phyloP scores from a whole-genome alignment of 1,140 invertebrate genomes.

The Aphis craccivora region DNA sequence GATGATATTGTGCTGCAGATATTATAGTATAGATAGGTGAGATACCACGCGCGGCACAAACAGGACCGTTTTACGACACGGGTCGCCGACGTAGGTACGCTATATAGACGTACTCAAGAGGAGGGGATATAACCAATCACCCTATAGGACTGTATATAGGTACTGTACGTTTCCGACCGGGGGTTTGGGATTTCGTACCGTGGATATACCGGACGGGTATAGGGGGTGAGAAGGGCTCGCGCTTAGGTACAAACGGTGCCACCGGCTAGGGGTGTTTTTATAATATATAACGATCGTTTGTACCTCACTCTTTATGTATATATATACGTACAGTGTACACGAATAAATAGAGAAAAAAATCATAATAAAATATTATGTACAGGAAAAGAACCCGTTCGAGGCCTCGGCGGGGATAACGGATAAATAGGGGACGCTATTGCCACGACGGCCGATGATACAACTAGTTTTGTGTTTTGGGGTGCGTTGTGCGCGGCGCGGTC shows the following conservation, averaged over 20 bases:
- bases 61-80: background rate
- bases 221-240: no score
- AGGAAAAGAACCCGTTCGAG: conserved; percentile 25
- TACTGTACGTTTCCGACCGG: background rate
- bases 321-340: background rate
- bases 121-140: background rate
- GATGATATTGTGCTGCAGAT: background rate
- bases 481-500: background rate
- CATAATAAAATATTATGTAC: conserved; percentile 6
- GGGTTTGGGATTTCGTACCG: background rate
- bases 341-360: background rate
- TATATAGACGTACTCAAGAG: background rate
- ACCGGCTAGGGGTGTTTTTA: background rate
- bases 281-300: conserved; percentile 37
- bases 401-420: background rate
- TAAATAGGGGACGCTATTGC: conserved; percentile 1
- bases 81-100: background rate
- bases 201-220: background rate
- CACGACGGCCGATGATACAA: background rate
- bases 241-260: background rate
- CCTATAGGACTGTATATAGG: background rate
- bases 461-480: conserved; percentile 26
- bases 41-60: background rate
- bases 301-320: background rate
- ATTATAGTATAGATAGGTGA: background rate